Evolutionary conservation across 2,113 vertebrate species (phyloP), one percentile per base, ranked within the genome.

Genomic region (Triplophysa dalaica): DNA sequence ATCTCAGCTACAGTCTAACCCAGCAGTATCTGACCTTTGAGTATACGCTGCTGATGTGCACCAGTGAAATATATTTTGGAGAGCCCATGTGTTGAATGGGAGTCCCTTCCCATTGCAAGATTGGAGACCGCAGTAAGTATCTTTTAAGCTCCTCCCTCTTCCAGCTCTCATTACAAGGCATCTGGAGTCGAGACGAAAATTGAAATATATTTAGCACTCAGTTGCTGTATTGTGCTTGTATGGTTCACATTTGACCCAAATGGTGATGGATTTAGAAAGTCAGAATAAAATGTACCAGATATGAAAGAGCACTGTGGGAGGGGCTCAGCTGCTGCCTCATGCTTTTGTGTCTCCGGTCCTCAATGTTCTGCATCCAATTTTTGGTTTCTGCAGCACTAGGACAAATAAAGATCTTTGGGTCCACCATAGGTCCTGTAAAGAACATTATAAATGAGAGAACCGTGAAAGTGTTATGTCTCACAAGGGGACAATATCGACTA

Each of bases 71-170:
- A 75, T 86, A 92, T 19, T 54, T 85, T 0, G 87, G 90, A 29
- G 82, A 85, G 26, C 94, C 95, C 92, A 95, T 90, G 81, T 94
- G 94, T 72, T 94, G 93, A 12, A 94, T 92, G 1, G 93, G 88
- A 0, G 83, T 90, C 4, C 95, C 94, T 81, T 95, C 93, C 94
- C 94, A 94, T 26, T 93, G 88, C 90, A 86, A 84, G 26, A 95
- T 93, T 8, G 91, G 91, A 70, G 86, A 89, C 3, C 89, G 90
- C 3, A 89, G 76, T 63, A 95, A 75, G 52, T 92, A 90, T 61
- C 84, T 90, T 45, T 88, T 90, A 41, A 91, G 83, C 70, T 93
- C 92, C 26, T 89, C 87, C 86, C 88, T 91, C 82, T 95, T 92
- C 92, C 91, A 92, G 24, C 12, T 67, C 74, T 94, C 90, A 77